These are phyloP conservation scores for Anthoscopus minutus DNA, from an alignment of 2,113 vertebrate species.

Conservation along the genomic window DNA sequence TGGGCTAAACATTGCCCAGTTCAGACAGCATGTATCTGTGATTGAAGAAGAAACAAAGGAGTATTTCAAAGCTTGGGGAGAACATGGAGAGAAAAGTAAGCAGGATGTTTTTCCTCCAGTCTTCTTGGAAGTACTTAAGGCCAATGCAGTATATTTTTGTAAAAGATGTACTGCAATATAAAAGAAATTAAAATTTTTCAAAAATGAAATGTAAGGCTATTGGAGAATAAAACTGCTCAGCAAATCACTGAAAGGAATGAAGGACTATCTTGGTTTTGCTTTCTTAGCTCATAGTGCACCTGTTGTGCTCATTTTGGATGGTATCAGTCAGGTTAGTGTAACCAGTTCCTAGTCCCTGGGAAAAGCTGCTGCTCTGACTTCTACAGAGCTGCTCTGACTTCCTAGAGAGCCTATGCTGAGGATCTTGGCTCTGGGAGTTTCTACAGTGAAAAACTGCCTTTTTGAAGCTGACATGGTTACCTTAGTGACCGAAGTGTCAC, in stretches of 20 bases:
- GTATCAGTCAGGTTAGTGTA: background rate
- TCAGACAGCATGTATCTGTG: conserved; percentile 82
- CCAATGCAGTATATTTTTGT: background rate
- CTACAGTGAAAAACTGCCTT: background rate
- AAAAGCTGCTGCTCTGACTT: background rate
- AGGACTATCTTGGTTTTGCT: background rate
- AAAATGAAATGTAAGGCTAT: background rate
- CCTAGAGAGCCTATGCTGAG: background rate
- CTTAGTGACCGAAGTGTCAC: background rate
- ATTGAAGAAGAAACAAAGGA: conserved; percentile 91
- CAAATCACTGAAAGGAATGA: background rate
- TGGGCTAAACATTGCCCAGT: conserved; percentile 88
- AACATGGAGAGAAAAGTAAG: conserved; percentile 88
- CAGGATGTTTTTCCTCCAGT: background rate
- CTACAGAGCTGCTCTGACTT: background rate
- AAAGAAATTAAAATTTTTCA: background rate
- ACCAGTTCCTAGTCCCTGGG: background rate
- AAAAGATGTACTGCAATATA: background rate
- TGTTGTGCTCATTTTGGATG: fast-evolving
- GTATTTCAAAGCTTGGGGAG: conserved; percentile 93
- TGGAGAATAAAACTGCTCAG: background rate
- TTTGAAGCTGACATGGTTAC: fast-evolving
- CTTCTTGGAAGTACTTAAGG: background rate
- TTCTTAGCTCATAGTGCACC: background rate
- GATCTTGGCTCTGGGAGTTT: background rate